Evolutionary conservation across 2,113 vertebrate genomes (phyloP), one percentile per base, ranked within the genome.

Genomic region (Oryzias melastigma): DNA sequence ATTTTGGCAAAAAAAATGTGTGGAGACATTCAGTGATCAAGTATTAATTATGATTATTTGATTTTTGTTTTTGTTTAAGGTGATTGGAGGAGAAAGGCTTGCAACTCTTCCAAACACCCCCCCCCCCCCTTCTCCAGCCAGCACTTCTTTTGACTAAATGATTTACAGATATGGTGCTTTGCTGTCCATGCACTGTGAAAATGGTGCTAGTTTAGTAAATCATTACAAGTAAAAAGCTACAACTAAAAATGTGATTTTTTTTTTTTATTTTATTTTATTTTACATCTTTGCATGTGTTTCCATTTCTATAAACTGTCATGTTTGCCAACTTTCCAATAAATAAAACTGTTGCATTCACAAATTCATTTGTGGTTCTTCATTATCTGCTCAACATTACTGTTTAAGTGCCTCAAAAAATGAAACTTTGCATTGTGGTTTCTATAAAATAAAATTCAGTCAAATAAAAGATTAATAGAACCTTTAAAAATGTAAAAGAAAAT

Each of bases 311-410:
- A 27, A 40, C 18, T 25, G 5, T 13, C 14, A 15, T 6, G 35
- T 25, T 56, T 6, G 29, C 48, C 12, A 52, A 54, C 46, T 78
- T 72, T 42, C 45, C 16, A 69, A 71, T 63, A 74, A 77, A 79
- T 24, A 14, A 40, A 58, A 49, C 24, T 0, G 18, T 52, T 22
- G 18, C 2, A 57, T 65, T 29, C 15, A 40, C 13, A 3, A 12
- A 10, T 27, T 47, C 1, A 27, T 2, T 13, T 62, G 14, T 74
- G 35, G 40, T 73, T 66, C 14, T 71, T 62, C 52, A 4, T 1
- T 24, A 2, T 1, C 22, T 44, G 0, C 46, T 35, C 42, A 40
- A n/a, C 18, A 27, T 17, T 7, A 12, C 14, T 50, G 4, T 24
- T 5, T 5, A 14, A 25, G 27, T 20, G 4, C 25, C 47, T 4